These are phyloP conservation scores for Melanaphis sacchari DNA, from an alignment of 1,140 invertebrate species.

Conservation along the genomic window DNA sequence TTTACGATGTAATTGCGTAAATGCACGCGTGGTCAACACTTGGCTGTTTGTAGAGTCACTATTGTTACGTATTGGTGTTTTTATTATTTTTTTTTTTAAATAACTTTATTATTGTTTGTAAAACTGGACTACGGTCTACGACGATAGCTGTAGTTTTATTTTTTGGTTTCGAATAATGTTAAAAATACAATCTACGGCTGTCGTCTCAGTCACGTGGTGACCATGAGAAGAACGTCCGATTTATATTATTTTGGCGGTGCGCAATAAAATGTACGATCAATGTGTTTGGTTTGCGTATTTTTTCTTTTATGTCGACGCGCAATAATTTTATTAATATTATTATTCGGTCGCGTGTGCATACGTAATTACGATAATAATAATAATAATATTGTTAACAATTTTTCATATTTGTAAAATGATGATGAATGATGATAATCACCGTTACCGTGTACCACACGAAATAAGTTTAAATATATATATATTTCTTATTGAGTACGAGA, in stretches of 20 bases:
- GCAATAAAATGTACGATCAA: background rate
- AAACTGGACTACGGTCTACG: background rate
- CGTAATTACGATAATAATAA: background rate
- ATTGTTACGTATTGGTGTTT: background rate
- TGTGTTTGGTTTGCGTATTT: background rate
- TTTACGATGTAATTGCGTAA: background rate
- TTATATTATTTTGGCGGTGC: background rate
- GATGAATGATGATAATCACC: background rate
- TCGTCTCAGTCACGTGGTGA: background rate
- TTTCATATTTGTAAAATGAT: background rate
- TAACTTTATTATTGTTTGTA: background rate
- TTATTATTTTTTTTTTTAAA: background rate
- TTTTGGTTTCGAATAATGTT: background rate
- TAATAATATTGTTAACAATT: background rate
- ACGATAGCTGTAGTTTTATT: background rate
- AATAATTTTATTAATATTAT: background rate
- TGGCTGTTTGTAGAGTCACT: no score
- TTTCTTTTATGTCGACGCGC: background rate
- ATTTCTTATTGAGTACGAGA: background rate
- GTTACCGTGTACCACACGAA: background rate
- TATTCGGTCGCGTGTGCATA: background rate
- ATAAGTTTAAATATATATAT: background rate
- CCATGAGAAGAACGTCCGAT: background rate
- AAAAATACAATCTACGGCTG: background rate
- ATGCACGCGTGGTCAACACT: background rate